Evolutionary conservation across 1,140 invertebrate genomes (phyloP).

Genomic region (Druon quercuslanigerum): DNA sequence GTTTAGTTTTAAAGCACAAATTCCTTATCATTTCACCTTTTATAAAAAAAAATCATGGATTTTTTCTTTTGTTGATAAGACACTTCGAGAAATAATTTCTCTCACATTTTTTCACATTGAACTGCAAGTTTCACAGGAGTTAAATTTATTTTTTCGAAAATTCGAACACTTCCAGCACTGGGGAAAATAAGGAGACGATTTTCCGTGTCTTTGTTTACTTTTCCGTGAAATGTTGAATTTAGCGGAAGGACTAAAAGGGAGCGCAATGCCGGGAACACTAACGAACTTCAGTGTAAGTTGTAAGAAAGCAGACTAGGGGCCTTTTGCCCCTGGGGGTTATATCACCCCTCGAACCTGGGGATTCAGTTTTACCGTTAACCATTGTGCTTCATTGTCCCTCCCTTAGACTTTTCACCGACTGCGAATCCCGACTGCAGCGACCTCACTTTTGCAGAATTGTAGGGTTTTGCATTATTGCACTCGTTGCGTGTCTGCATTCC

Average conservation of each 20-base stretch:
- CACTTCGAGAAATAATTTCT: constrained; percentile 19
- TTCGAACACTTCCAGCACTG: no score
- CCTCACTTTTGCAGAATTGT: neutral
- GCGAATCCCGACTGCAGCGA: neutral
- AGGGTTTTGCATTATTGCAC: neutral
- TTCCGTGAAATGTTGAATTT: no score
- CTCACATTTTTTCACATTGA: neutral
- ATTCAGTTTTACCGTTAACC: constrained; percentile 14
- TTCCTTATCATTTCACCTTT: no score
- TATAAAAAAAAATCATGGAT: no score
- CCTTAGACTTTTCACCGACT: constrained; percentile 1
- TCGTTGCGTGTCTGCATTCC: no score
- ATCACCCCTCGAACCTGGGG: constrained; percentile 16
- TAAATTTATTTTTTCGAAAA: no score
- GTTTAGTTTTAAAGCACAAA: no score
- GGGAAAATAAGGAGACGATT: no score
- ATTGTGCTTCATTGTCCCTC: constrained; percentile 2
- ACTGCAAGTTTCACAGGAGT: neutral
- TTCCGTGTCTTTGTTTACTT: no score
- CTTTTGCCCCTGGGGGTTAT: neutral
- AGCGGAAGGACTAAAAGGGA: neutral
- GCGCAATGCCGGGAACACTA: neutral
- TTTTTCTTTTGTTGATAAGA: constrained; percentile 11
- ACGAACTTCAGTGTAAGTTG: neutral
- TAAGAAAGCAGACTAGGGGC: neutral